These are phyloP conservation scores for Tyto alba DNA, from an alignment of 2,113 vertebrate species.

Conservation along the genomic window DNA sequence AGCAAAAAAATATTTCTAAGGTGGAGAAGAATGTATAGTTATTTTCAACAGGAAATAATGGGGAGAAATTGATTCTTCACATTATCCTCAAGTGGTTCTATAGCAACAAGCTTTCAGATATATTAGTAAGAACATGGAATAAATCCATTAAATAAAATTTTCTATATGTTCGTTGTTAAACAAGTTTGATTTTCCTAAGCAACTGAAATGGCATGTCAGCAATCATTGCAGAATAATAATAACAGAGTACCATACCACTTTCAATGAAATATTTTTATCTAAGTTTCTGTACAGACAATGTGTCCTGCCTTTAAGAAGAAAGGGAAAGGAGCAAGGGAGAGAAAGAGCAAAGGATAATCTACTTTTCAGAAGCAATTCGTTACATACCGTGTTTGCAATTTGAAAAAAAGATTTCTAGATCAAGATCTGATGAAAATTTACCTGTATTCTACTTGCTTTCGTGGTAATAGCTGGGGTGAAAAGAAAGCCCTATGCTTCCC, in stretches of 20 bases:
- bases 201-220: neutral
- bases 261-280: neutral
- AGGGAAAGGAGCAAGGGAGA: neutral
- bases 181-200: neutral
- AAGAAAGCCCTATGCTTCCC: neutral
- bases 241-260: neutral
- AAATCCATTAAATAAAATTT: neutral
- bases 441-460: conserved; percentile 41
- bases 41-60: neutral
- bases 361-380: neutral
- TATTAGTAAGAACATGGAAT: neutral
- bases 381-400: neutral
- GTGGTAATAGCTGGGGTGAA: conserved; percentile 18
- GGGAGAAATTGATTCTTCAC: neutral
- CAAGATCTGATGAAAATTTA: conserved; percentile 27
- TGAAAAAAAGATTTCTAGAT: neutral
- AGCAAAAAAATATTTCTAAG: neutral
- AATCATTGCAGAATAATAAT: neutral
- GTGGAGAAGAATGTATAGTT: neutral
- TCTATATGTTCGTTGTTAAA: neutral
- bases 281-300: neutral
- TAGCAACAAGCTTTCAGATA: neutral
- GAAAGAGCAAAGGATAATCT: neutral
- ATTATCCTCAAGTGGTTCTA: neutral
- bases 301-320: neutral